phyloP scores from a whole-genome alignment of 2,797 vertebrate species.

The Paramormyrops hopkinsi region DNA sequence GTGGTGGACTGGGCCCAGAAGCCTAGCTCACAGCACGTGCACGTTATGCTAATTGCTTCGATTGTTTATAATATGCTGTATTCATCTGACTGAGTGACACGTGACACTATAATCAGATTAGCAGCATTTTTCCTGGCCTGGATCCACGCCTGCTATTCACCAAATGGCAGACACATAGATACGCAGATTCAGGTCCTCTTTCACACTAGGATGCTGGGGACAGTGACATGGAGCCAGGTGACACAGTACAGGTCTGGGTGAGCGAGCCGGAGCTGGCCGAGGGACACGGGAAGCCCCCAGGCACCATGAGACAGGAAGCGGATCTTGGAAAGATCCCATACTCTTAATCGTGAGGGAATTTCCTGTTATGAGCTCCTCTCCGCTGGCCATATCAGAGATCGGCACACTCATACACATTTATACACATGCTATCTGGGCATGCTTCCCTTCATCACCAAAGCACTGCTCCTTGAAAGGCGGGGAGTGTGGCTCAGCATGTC shows the following conservation, averaged over 20 bases:
- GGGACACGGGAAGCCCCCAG: neutral
- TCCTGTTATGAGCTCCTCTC: constrained; percentile 12
- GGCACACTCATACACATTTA: neutral
- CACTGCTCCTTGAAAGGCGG: neutral
- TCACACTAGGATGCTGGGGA: neutral
- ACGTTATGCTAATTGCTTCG: neutral
- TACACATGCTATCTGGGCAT: neutral
- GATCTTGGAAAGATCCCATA: neutral
- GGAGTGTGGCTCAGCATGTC: neutral
- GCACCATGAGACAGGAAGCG: neutral
- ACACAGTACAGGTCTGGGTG: neutral
- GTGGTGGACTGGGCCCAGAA: neutral
- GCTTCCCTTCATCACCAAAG: neutral
- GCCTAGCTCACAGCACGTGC: neutral
- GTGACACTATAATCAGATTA: neutral
- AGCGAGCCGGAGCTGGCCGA: neutral
- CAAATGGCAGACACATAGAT: neutral
- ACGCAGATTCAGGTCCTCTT: neutral
- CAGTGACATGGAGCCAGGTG: neutral
- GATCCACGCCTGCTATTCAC: neutral
- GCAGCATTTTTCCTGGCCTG: neutral
- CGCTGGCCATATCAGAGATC: neutral
- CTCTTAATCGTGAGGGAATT: constrained; percentile 8
- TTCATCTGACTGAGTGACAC: neutral
- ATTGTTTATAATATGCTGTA: neutral